These are phyloP conservation scores for Anagrus nilaparvatae DNA, from an alignment of 1,140 invertebrate genomes.

Conservation along the genomic window DNA sequence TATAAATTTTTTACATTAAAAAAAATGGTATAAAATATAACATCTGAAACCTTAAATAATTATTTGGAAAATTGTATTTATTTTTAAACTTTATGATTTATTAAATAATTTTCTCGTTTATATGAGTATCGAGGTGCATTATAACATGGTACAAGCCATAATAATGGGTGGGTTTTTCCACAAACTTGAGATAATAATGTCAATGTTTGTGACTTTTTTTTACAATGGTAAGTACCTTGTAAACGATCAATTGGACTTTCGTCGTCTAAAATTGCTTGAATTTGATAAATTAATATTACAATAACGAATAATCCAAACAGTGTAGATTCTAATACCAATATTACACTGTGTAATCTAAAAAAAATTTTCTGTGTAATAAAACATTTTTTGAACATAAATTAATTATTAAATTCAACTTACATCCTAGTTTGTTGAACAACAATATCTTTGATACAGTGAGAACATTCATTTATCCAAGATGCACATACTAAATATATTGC, in stretches of 20 bases:
- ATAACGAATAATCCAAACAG: conserved; percentile 85
- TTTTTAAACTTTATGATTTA: conserved; percentile 52
- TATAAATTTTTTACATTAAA: background rate
- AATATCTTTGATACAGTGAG: conserved; percentile 56
- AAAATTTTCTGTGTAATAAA: conserved; percentile 10
- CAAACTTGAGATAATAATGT: conserved; percentile 69
- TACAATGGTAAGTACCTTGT: conserved; percentile 57
- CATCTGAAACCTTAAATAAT: conserved; percentile 1
- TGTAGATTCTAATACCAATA: conserved; percentile 71
- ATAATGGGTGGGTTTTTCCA: conserved; percentile 57
- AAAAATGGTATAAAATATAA: background rate
- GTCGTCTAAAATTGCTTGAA: conserved; percentile 73
- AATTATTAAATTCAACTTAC: conserved; percentile 44
- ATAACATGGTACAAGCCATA: conserved; percentile 57
- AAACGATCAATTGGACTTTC: conserved; percentile 74
- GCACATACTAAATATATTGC: conserved; percentile 60
- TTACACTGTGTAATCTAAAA: conserved; percentile 75
- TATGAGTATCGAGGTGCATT: conserved; percentile 43
- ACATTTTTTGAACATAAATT: background rate
- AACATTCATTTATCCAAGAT: conserved; percentile 68
- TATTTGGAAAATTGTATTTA: background rate
- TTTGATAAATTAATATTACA: conserved; percentile 82
- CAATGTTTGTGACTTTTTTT: conserved; percentile 55
- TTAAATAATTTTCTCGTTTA: conserved; percentile 46
- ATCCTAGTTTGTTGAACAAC: conserved; percentile 63